Conservation (phyloP, 2,888 invertebrate species). For the Melanophora roralis region DNA sequence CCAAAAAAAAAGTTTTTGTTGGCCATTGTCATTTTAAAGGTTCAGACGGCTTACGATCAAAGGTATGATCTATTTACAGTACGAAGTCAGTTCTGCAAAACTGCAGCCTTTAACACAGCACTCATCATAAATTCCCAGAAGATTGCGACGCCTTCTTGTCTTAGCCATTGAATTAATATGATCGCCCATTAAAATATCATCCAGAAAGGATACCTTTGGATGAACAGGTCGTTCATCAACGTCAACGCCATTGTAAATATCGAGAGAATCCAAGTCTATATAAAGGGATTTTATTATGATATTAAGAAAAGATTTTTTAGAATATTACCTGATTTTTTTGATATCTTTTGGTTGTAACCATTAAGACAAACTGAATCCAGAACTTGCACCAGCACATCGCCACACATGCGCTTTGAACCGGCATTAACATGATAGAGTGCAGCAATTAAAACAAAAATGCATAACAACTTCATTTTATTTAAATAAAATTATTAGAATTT, state of each 20-base stretch:
- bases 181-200: slow-evolving; percentile 24
- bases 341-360: slow-evolving; percentile 16
- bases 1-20: neutral
- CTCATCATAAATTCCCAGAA: slow-evolving; percentile 51
- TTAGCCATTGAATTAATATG: slow-evolving; percentile 31
- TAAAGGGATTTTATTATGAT: too few relatives aligned
- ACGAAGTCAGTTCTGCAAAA: slow-evolving; percentile 29
- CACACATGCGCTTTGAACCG: slow-evolving; percentile 31
- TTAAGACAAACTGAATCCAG: slow-evolving; percentile 3
- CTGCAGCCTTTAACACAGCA: slow-evolving; percentile 52
- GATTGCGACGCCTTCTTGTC: slow-evolving; percentile 45
- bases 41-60: neutral
- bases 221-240: slow-evolving; percentile 11
- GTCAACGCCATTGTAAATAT: slow-evolving; percentile 29
- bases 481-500: neutral
- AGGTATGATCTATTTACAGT: slow-evolving; percentile 26
- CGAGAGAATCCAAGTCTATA: slow-evolving; percentile 5
- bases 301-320: neutral
- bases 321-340: slow-evolving; percentile 33
- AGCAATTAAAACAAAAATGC: slow-evolving; percentile 18
- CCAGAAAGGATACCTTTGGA: slow-evolving; percentile 7
- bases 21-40: neutral
- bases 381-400: slow-evolving; percentile 2
- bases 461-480: slow-evolving; percentile 59
- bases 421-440: slow-evolving; percentile 11